Evolutionary conservation across 2,888 invertebrate genomes (phyloP).

Genomic region (Globia sparganii): DNA sequence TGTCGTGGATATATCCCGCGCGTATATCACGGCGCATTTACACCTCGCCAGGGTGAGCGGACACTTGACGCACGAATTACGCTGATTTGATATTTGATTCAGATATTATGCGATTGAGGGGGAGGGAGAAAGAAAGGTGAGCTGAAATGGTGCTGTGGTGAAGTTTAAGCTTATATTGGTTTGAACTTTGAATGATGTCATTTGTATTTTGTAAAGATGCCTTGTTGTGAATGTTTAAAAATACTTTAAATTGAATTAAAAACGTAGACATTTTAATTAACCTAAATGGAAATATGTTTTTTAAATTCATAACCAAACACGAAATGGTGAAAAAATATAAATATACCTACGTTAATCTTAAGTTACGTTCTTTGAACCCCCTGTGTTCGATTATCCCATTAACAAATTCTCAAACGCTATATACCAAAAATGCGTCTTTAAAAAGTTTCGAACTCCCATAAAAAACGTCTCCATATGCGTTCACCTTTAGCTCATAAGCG

Average conservation of each 20-base stretch:
- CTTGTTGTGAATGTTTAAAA: no score
- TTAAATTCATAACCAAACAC: background rate
- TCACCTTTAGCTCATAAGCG: slow-evolving; percentile 77
- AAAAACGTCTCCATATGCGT: slow-evolving; percentile 45
- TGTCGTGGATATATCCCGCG: slow-evolving; percentile 84
- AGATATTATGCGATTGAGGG: slow-evolving; percentile 16
- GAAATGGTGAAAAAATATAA: background rate
- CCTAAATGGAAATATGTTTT: no score
- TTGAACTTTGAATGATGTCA: no score
- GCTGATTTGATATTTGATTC: slow-evolving; percentile 53
- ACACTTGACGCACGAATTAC: slow-evolving; percentile 64
- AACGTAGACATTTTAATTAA: background rate
- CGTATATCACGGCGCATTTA: slow-evolving; percentile 86
- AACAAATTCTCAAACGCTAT: background rate
- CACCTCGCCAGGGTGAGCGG: slow-evolving; percentile 77
- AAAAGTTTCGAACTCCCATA: background rate
- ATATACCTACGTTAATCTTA: no score
- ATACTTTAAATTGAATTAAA: no score
- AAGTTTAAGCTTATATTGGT: no score
- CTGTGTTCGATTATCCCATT: background rate
- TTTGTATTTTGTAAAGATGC: no score
- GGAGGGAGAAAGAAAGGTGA: background rate
- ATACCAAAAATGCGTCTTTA: background rate
- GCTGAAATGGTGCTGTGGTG: background rate
- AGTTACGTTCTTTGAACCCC: background rate